Evolutionary conservation across 2,113 vertebrate genomes (phyloP), one percentile per base, ranked within the genome.

Genomic region (Poecile atricapillus): DNA sequence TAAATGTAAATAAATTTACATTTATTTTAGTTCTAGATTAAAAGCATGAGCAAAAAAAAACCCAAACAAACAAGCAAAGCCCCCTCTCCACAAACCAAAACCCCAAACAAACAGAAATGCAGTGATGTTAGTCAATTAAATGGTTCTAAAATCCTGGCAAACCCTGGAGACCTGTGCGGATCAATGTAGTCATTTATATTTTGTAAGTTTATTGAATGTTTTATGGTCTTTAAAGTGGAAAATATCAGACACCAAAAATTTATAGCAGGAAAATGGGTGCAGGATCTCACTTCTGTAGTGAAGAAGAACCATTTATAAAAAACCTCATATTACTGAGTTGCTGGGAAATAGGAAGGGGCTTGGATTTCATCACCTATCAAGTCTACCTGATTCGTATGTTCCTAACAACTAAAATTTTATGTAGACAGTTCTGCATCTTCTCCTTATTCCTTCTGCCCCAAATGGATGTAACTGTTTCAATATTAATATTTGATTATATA

Each of bases 281-380:
- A 53, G 25, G 8, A 50, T 76, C 24, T 93, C 43, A 59, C 6
- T 39, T 70, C 46, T 56, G 6, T n/a, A 49, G 8, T 53, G n/a
- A 53, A 67, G 60, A 89, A 85, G 14, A 78, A 4, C 4, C 13
- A 25, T 80, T 87, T 64, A 28, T 76, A 64, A n/a, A 77, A 80
- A 76, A 5, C 27, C 23, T 37, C 0, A 0, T 30, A 16, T 43
- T 49, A 39, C 5, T 39, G 73, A 52, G 24, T 19, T 81, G 8
- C 5, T 62, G 15, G 24, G 27, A 70, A 65, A 58, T 7, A 65
- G n/a, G 2, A 78, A 49, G 13, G 13, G 46, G 5, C 41, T 65
- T 83, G 13, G 58, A 41, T 79, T 90, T 75, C 43, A 79, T 37
- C 28, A 70, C 8, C 24, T 12, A 39, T 22, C 13, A 68, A 8